phyloP scores from a whole-genome alignment of 2,888 invertebrate genomes.

The Palloptera scutellata region DNA sequence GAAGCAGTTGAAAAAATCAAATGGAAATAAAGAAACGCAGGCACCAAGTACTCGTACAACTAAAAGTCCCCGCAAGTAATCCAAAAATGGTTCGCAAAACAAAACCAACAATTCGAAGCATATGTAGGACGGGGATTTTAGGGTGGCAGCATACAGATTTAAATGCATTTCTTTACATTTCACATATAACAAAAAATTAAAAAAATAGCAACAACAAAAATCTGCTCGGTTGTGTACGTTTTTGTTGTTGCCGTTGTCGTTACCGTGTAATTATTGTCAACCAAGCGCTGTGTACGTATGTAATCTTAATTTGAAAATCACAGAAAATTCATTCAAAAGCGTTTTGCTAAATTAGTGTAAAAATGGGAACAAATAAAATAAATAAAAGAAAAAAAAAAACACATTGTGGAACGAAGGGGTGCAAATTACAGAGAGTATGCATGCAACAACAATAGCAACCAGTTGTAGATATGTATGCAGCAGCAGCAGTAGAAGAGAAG shows the following conservation, averaged over 20 bases:
- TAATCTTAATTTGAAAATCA: slow-evolving; percentile 34
- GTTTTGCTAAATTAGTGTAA: slow-evolving; percentile 1
- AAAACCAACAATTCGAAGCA: neutral
- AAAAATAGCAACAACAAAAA: no score
- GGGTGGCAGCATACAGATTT: slow-evolving; percentile 3
- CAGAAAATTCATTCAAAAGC: slow-evolving; percentile 30
- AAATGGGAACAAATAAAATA: slow-evolving; percentile 1
- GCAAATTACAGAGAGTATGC: slow-evolving; percentile 8
- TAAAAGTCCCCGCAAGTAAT: no score
- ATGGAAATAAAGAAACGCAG: no score
- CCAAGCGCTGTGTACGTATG: slow-evolving; percentile 7
- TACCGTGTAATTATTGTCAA: slow-evolving; percentile 7
- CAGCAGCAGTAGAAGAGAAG: neutral
- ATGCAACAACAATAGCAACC: neutral
- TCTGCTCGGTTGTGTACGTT: slow-evolving; percentile 28
- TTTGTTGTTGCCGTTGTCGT: slow-evolving; percentile 10
- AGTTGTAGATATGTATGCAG: neutral
- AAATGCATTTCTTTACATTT: slow-evolving; percentile 10
- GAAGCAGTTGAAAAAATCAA: no score
- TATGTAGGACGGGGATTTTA: neutral
- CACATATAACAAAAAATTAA: no score
- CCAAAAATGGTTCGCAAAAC: no score
- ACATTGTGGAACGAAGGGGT: neutral
- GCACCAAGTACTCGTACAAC: no score
- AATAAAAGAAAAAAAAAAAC: neutral